Evolutionary conservation across 2,888 invertebrate species (phyloP).

Genomic region (Gymnosoma rotundatum): DNA sequence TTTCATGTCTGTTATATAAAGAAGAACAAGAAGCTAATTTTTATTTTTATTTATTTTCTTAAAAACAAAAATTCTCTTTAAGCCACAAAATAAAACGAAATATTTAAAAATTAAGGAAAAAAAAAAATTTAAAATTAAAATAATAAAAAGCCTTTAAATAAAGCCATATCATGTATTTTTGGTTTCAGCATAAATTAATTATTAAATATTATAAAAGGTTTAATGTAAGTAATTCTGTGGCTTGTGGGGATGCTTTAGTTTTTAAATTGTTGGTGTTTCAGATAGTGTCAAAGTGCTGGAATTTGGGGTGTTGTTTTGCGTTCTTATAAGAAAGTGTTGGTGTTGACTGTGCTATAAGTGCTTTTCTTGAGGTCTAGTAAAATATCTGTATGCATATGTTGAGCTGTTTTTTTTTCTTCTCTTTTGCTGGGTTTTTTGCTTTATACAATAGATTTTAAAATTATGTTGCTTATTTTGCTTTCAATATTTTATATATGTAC

Average conservation of each 20-base stretch:
- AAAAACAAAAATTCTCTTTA: conserved; percentile 31
- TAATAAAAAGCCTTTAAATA: conserved; percentile 31
- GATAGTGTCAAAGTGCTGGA: conserved; percentile 63
- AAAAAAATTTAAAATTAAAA: conserved; percentile 37
- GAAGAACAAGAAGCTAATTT: conserved; percentile 59
- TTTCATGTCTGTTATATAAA: conserved; percentile 56
- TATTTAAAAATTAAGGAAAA: conserved; percentile 27
- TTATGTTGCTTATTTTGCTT: conserved; percentile 1
- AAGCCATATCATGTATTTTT: conserved; percentile 54
- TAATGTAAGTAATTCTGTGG: conserved; percentile 38
- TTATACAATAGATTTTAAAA: conserved; percentile 40
- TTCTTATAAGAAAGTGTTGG: conserved; percentile 62
- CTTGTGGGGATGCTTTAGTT: conserved; percentile 44
- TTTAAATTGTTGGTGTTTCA: conserved; percentile 17
- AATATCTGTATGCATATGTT: conserved; percentile 69
- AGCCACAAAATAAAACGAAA: conserved; percentile 58
- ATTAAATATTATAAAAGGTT: neutral
- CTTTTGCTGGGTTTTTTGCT: conserved; percentile 20
- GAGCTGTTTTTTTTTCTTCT: conserved; percentile 72
- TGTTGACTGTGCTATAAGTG: conserved; percentile 58
- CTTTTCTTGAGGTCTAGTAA: conserved; percentile 35
- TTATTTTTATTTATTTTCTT: conserved; percentile 45
- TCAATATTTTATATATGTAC: conserved; percentile 22
- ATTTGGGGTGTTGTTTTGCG: conserved; percentile 31
- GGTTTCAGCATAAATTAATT: neutral